Percentiles rank a stretch among this genome's conserved stretches.
Conservation (phyloP, 2,797 vertebrate genomes). For the Sebastes nivosus region DNA sequence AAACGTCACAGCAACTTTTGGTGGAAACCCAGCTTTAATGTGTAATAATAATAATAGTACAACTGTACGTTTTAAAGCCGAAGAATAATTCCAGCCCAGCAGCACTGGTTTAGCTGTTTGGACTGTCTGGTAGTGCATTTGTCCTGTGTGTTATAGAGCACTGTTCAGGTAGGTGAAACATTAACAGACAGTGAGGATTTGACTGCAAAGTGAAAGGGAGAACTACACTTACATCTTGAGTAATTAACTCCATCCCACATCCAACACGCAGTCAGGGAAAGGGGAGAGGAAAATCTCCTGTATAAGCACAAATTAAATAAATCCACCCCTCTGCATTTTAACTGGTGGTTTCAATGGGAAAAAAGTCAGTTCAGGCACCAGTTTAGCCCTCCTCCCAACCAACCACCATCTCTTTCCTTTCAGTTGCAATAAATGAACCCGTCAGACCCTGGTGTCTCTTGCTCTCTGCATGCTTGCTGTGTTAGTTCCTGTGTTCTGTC, state of each 20-base stretch:
- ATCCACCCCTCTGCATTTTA: not conserved
- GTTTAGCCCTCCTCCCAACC: not conserved
- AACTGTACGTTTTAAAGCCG: not conserved
- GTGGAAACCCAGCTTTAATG: not conserved
- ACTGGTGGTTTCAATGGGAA: not conserved
- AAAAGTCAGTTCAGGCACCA: not conserved
- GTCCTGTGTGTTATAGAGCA: not conserved
- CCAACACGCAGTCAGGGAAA: not conserved
- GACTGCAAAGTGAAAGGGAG: not conserved
- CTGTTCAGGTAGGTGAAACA: not conserved
- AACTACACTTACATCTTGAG: no score
- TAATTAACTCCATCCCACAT: not conserved
- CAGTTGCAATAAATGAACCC: not conserved
- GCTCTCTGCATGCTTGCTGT: slow-evolving; percentile 83
- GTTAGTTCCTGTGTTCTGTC: slow-evolving; percentile 80
- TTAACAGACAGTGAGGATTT: not conserved
- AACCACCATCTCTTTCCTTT: not conserved
- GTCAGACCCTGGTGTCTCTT: slow-evolving; percentile 65
- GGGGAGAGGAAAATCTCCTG: not conserved
- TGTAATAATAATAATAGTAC: not conserved
- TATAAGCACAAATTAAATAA: slow-evolving; percentile 48
- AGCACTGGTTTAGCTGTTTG: not conserved
- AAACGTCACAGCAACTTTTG: no score
- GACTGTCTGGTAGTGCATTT: not conserved
- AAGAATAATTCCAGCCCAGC: not conserved